phyloP scores from a whole-genome alignment of 2,113 vertebrate genomes.

The Turnix velox region DNA sequence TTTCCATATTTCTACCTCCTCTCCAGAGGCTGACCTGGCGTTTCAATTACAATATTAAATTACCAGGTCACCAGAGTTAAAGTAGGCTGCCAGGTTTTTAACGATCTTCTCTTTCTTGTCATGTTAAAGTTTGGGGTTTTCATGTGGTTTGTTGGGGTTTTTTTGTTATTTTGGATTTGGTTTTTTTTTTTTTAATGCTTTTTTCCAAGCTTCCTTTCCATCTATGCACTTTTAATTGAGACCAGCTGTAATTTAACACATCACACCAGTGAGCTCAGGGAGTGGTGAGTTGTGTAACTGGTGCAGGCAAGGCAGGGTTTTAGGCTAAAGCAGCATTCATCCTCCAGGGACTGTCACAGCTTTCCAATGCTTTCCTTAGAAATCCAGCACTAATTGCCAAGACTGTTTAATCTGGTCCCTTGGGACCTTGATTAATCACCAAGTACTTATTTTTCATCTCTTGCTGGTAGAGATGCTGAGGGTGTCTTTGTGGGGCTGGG shows the following conservation, averaged over 20 bases:
- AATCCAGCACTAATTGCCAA: constrained; percentile 12
- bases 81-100: constrained; percentile 56
- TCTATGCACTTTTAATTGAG: background rate
- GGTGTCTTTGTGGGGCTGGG: background rate
- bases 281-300: background rate
- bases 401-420: background rate
- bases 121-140: background rate
- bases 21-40: background rate
- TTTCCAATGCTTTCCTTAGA: background rate
- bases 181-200: background rate
- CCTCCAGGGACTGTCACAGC: background rate
- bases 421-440: background rate
- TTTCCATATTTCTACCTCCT: background rate
- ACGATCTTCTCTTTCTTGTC: constrained; percentile 20
- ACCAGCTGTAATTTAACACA: constrained; percentile 24
- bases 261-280: background rate
- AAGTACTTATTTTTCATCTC: background rate
- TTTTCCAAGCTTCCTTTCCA: background rate
- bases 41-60: constrained; percentile 27
- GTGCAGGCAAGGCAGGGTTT: background rate
- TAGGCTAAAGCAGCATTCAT: background rate
- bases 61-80: constrained; percentile 36
- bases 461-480: background rate
- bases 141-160: too few species aligned
- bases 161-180: background rate